Evolutionary conservation across 2,797 vertebrate species (phyloP), one percentile per base, ranked within the genome.

Genomic region (Enteromius thamalakanensis): DNA sequence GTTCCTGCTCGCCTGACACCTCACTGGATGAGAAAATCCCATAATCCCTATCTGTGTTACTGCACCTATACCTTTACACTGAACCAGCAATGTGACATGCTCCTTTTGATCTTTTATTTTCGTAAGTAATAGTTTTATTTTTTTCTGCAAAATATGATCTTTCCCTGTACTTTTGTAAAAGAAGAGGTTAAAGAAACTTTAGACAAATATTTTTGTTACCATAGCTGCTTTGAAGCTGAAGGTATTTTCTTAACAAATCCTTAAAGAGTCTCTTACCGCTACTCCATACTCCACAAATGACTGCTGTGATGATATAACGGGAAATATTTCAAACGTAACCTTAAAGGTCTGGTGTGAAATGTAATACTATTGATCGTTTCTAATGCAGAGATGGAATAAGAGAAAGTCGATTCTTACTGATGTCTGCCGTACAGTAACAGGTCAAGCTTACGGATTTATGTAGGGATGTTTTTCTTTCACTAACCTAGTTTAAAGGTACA

Each of bases 401-500:
- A 62, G 55, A 65, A 67, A 51, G 80, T 8, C 5, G 0, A 29
- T 53, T 58, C 15, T 15, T 40, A 23, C 55, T 40, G 55, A 64
- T 65, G 69, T 75, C 53, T 26, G 58, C 32, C 26, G n/a, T 65
- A 53, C 47, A 58, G 67, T 34, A 74, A 49, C 26, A 47, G 51
- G 37, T 80, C 51, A 80, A n/a, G 79, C 32, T 71, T 32, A 53
- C 19, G 34, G 70, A 64, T 58, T 49, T 23, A 81, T 9, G 23
- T n/a, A 53, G 40, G 49, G n/a, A 60, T 75, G 68, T 65, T 76
- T 81, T 74, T 34, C 45, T n/a, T 78, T 85, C 72, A 74, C 49
- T 82, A 60, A 67, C 81, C 62, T 69, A 67, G 47, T 67, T 80
- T 42, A 84, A 88, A 60, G 87, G 87, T 88, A 89, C 85, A 89